Base-by-base conservation (phyloP, 2,797 vertebrate genomes). In the Premnoplex brunnescens region DNA sequence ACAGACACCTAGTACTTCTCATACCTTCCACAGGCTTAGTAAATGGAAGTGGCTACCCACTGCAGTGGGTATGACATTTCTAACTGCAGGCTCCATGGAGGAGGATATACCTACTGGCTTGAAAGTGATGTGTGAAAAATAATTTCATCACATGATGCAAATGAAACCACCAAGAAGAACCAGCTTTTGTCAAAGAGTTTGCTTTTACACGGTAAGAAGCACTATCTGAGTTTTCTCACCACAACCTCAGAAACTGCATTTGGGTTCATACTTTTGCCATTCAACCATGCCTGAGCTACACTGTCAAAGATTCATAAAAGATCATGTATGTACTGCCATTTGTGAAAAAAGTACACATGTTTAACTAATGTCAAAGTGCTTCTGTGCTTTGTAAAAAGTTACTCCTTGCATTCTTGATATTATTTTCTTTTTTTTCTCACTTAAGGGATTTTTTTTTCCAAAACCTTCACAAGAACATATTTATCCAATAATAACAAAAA, bases 221-320 rank as follows among this genome's bases (percentile, higher is more conserved):
- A 39, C 7, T 12, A 18, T 30, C 17, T 67, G 32, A 77, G 24
- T 24, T 36, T 26, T 20, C 26, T 41, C 28, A 55, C 18, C 9
- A 3, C 19, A 27, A 74, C 8, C 14, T 55, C 39, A 67, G 56
- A 26, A 93, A 7, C 14, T 63, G 6, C 26, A 26, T 75, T 75
- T 74, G 10, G 34, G 9, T 30, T 73, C 1, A 4, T 14, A 1
- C 1, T 59, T 12, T 75, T 67, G 6, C 5, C 5, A 2, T 77
- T 74, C 10, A 36, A 48, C 12, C 7, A 88, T 84, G 34, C 10
- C 37, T 75, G 18, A 74, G 17, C 23, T 71, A 36, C 2, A 5
- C 3, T 14, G 3, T 21, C 36, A 49, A 36, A 36, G 41, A 34
- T 32, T 34, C 69, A 1, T 52, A 73, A 12, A 41, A 75, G 17